phyloP scores from a whole-genome alignment of 2,797 vertebrate genomes.

The Sternotherus odoratus region DNA sequence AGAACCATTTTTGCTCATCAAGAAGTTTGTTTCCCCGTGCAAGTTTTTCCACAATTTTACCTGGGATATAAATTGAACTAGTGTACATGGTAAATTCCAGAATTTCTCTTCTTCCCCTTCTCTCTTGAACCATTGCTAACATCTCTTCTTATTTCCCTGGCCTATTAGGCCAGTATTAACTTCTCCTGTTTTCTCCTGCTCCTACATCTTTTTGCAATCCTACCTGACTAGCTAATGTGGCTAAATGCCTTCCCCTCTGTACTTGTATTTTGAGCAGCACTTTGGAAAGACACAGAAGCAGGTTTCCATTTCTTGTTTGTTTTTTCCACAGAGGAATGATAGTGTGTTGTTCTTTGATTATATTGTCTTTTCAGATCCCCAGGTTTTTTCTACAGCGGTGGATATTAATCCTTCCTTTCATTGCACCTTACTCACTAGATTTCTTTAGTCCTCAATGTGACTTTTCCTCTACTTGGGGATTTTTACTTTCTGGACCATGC shows the following conservation, averaged over 20 bases:
- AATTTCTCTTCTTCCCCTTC: not conserved
- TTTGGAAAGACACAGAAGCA: not conserved
- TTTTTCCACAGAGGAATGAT: not conserved
- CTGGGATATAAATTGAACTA: not conserved
- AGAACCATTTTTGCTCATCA: not conserved
- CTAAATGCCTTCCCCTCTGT: not conserved
- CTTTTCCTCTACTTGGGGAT: not conserved
- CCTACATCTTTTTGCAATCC: not conserved
- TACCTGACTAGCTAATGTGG: not conserved
- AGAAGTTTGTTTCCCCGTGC: not conserved
- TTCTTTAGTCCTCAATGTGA: not conserved
- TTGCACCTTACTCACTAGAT: not conserved
- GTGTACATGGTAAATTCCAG: not conserved
- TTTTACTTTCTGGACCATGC: not conserved
- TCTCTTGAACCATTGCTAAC: not conserved
- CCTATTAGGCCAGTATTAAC: fast-evolving
- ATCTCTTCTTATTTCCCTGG: not conserved
- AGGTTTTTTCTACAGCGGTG: not conserved
- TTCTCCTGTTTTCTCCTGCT: not conserved
- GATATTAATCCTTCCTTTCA: not conserved
- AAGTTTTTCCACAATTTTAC: not conserved
- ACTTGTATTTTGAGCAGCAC: not conserved
- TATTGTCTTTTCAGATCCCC: not conserved
- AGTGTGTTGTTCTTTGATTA: not conserved
- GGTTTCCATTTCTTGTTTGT: not conserved